phyloP scores from a whole-genome alignment of 1,140 invertebrate genomes.

The Megalopta genalis region DNA sequence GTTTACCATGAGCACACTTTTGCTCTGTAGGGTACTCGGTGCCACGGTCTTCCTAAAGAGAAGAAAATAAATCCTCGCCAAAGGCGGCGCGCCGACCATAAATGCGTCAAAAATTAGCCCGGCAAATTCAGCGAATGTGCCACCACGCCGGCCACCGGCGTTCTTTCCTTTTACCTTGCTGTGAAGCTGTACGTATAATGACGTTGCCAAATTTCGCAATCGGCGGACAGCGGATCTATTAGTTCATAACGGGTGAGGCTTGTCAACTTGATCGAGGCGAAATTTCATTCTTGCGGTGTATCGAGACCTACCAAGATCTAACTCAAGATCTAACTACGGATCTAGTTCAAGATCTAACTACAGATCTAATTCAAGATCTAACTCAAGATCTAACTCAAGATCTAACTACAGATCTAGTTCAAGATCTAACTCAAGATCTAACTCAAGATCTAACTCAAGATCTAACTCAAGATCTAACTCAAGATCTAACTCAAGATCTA shows the following conservation, averaged over 20 bases:
- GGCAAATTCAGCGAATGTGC: constrained; percentile 26
- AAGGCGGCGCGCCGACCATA: constrained; percentile 45
- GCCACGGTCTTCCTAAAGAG: constrained; percentile 43
- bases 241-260: neutral
- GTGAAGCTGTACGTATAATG: neutral
- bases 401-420: too few relatives aligned
- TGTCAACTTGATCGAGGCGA: neutral
- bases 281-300: too few relatives aligned
- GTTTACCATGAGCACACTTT: constrained; percentile 69
- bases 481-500: too few relatives aligned
- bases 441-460: too few relatives aligned
- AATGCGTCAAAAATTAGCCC: constrained; percentile 55
- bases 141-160: neutral
- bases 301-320: too few relatives aligned
- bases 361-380: too few relatives aligned
- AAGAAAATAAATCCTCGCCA: constrained; percentile 39
- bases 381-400: too few relatives aligned
- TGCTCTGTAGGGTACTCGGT: constrained; percentile 53
- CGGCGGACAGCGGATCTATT: neutral
- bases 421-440: too few relatives aligned
- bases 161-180: constrained; percentile 1
- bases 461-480: too few relatives aligned
- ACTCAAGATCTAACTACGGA: too few relatives aligned
- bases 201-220: neutral
- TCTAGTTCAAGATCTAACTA: too few relatives aligned